Percentiles rank a stretch among this genome's conserved stretches.
These are phyloP conservation scores for Sardina pilchardus DNA, from an alignment of 2,113 vertebrate species.

Conservation along the genomic window DNA sequence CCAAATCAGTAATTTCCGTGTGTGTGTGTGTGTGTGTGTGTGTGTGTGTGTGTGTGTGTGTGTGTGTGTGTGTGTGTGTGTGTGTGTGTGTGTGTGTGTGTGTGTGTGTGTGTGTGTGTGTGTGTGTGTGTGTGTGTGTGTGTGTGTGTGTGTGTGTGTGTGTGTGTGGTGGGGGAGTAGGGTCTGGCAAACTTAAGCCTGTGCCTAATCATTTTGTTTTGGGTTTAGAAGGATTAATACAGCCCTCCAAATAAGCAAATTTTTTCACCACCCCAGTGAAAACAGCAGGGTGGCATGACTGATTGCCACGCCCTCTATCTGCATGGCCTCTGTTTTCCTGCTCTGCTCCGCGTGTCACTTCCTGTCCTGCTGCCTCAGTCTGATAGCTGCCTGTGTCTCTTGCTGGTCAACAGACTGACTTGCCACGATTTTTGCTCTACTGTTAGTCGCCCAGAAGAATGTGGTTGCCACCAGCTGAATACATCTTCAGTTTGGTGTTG, in stretches of 20 bases:
- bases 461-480: not conserved
- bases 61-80: not conserved
- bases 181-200: not conserved
- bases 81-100: not conserved
- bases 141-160: not conserved
- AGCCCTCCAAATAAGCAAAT: not conserved
- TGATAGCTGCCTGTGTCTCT: not conserved
- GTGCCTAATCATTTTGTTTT: not conserved
- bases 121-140: not conserved
- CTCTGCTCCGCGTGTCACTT: slow-evolving; percentile 1
- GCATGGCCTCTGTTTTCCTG: slow-evolving; percentile 4
- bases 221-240: not conserved
- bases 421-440: not conserved
- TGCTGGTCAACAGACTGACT: not conserved
- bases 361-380: not conserved
- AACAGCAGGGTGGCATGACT: not conserved
- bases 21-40: not conserved
- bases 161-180: not conserved
- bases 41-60: not conserved
- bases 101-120: not conserved
- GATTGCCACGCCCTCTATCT: slow-evolving; percentile 1
- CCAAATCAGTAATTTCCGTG: not conserved
- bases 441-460: not conserved
- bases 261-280: not conserved
- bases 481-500: not conserved